Conservation (phyloP, 2,888 invertebrate species). For the Orchesella flavescens region DNA sequence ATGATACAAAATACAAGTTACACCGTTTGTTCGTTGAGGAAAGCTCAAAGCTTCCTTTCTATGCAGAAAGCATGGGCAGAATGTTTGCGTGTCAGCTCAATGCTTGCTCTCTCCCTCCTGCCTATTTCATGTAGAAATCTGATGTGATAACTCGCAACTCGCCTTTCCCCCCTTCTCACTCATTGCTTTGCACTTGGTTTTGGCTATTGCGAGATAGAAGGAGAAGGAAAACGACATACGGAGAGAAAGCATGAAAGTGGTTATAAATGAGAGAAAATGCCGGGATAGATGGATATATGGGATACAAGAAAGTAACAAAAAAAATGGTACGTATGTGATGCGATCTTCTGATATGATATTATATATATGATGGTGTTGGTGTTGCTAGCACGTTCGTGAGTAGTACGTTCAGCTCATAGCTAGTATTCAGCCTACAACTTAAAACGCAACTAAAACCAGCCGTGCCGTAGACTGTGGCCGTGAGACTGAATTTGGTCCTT, state of each 20-base stretch:
- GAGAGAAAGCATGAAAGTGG: conserved; percentile 5
- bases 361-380: too few species aligned
- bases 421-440: too few species aligned
- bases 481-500: too few species aligned
- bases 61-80: neutral
- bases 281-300: conserved; percentile 1
- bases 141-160: conserved; percentile 15
- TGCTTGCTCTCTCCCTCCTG: conserved; percentile 1
- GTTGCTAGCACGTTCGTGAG: too few species aligned
- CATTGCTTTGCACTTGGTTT: neutral
- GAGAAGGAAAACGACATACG: neutral
- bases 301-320: too few species aligned
- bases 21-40: neutral
- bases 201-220: neutral
- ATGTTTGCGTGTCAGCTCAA: neutral
- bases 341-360: too few species aligned
- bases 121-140: conserved; percentile 1
- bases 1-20: too few species aligned
- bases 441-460: too few species aligned
- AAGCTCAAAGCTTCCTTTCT: neutral
- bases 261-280: conserved; percentile 3
- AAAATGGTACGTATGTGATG: too few species aligned
- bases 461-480: too few species aligned
- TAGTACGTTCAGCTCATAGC: too few species aligned
- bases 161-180: neutral